Base-by-base conservation (phyloP, 2,797 vertebrate species). In the Cyclopterus lumpus region DNA sequence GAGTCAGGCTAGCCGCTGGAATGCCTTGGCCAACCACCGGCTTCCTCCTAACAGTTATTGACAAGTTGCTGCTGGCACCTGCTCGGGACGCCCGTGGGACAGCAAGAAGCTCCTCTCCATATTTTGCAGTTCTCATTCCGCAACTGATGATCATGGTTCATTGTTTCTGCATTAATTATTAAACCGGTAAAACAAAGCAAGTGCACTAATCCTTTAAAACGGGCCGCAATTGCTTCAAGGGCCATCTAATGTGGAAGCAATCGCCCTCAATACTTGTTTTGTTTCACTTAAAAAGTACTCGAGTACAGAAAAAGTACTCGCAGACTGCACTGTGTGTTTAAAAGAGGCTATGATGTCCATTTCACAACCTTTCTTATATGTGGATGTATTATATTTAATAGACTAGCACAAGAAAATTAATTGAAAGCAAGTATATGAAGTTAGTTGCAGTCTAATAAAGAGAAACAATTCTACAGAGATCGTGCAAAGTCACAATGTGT, bases 21-120 rank as follows among this genome's bases (percentile, higher is more conserved):
- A 95, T 93, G 93, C 84, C 61, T 68, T 73, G 85, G 91, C 83
- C 88, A 88, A 93, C 94, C 93, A 79, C 91, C 32, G 26, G 77
- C 89, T 94, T 95, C 93, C 92, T 94, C 85, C 71, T 74, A 86
- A 87, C 85, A 82, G 87, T 90, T 91, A 93, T 89, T 89, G 91
- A 91, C 88, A 89, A 91, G 91, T 90, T 83, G 72, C 73, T 78
- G 79, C 89, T 88, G 91, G 90, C 90, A 93, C 90, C 90, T 93
- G 89, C 75, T 77, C 34, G 69, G 71, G 74, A 86, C 57, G 67
- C 66, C 62, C 54, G 10, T 22, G 48, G 77, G 78, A 83, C 65
- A 72, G 20, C 44, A 49, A 59, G 71, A 77, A 60, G 36, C 72
- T 46, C 32, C 63, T 62, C n/a, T 34, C 46, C 18, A 10, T 4